These are phyloP conservation scores for Eurois occulta DNA, from an alignment of 2,888 invertebrate genomes.

Conservation along the genomic window DNA sequence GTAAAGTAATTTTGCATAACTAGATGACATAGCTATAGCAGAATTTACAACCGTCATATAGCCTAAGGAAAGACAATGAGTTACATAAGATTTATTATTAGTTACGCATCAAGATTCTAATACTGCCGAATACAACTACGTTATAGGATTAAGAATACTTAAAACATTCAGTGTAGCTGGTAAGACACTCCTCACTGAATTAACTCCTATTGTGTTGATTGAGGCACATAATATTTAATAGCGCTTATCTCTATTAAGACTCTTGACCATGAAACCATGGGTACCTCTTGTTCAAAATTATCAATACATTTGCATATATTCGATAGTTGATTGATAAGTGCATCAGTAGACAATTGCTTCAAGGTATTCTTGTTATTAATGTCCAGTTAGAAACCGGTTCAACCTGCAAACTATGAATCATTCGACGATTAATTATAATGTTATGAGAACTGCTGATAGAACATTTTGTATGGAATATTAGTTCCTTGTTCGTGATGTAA, in stretches of 20 bases:
- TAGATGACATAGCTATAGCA: constrained; percentile 60
- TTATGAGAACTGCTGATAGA: constrained; percentile 35
- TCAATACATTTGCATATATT: constrained; percentile 53
- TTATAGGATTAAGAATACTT: constrained; percentile 51
- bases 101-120: constrained; percentile 30
- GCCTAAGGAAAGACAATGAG: constrained; percentile 75
- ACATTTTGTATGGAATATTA: constrained; percentile 33
- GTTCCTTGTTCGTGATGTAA: constrained; percentile 50
- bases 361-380: constrained; percentile 59
- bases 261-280: constrained; percentile 42
- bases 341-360: constrained; percentile 52
- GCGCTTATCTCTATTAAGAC: constrained; percentile 42
- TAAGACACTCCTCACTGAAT: constrained; percentile 39
- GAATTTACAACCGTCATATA: constrained; percentile 70
- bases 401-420: constrained; percentile 56
- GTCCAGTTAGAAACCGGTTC: constrained; percentile 53
- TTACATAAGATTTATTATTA: constrained; percentile 76
- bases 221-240: constrained; percentile 48
- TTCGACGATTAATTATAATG: constrained; percentile 48
- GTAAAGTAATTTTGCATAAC: constrained; percentile 79
- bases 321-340: constrained; percentile 57
- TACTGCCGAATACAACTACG: constrained; percentile 22
- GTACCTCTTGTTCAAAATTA: constrained; percentile 37
- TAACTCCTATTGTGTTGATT: constrained; percentile 51
- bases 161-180: constrained; percentile 39